Conservation (phyloP, 2,113 vertebrate species). For the Scatophagus argus region DNA sequence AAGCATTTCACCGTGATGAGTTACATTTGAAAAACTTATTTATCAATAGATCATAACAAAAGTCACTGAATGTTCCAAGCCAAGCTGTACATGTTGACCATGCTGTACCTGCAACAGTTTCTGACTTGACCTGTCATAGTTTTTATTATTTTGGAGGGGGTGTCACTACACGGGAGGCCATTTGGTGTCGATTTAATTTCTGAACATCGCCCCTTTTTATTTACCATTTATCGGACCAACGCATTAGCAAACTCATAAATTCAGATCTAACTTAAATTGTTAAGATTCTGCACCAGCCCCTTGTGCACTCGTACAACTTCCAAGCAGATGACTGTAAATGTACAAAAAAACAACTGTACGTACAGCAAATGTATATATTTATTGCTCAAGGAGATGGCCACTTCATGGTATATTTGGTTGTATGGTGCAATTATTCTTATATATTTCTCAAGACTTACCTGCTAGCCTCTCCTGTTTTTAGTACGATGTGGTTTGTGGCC, state of each 20-base stretch:
- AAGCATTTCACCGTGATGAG: constrained; percentile 56
- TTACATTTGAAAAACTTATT: constrained; percentile 33
- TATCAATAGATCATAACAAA: constrained; percentile 14
- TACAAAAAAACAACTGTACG: constrained; percentile 67
- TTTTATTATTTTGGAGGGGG: constrained; percentile 50
- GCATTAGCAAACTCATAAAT: constrained; percentile 29
- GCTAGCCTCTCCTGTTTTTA: constrained; percentile 78
- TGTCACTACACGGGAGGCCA: constrained; percentile 38
- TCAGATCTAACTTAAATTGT: constrained; percentile 37
- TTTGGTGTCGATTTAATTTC: constrained; percentile 22
- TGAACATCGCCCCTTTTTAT: constrained; percentile 13
- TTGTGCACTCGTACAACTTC: constrained; percentile 58
- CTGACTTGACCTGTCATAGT: constrained; percentile 10
- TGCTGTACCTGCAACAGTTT: neutral
- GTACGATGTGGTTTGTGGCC: constrained; percentile 78
- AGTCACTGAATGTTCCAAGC: constrained; percentile 52
- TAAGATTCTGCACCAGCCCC: constrained; percentile 76
- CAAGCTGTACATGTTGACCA: constrained; percentile 42
- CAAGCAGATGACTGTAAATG: constrained; percentile 64
- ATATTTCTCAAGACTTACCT: constrained; percentile 73
- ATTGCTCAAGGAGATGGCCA: constrained; percentile 64
- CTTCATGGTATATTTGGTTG: constrained; percentile 67
- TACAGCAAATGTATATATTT: constrained; percentile 74
- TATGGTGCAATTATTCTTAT: constrained; percentile 67
- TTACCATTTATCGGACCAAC: constrained; percentile 60